Conservation (phyloP, 2,888 invertebrate species). For the Amblyjoppa fuscipennis region DNA sequence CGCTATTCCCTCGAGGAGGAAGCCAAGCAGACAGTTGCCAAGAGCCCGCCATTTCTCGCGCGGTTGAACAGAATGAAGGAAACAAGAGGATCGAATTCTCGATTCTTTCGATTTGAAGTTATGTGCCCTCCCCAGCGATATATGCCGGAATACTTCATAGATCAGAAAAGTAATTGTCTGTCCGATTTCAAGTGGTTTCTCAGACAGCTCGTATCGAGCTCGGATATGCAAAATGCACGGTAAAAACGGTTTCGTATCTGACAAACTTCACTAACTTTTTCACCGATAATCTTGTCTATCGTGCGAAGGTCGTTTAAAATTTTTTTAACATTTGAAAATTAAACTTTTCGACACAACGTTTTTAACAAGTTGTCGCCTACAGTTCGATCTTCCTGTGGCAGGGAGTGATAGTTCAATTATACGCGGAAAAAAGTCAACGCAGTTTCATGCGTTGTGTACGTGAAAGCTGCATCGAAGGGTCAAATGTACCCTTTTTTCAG, state of each 20-base stretch:
- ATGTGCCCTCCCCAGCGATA: background rate
- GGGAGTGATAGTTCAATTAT: background rate
- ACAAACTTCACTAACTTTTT: background rate
- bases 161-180: background rate
- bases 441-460: no score
- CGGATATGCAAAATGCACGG: background rate
- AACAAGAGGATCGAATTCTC: conserved; percentile 4
- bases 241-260: background rate
- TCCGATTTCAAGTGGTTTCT: background rate
- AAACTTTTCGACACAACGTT: background rate
- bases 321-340: background rate
- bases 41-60: conserved; percentile 39
- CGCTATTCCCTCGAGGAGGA: conserved; percentile 29
- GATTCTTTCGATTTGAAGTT: conserved; percentile 11
- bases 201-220: background rate
- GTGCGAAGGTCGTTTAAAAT: background rate
- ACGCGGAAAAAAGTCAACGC: background rate
- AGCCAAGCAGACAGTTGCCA: conserved; percentile 21
- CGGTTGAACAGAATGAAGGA: background rate
- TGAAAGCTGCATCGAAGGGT: background rate
- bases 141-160: background rate
- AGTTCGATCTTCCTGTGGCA: background rate
- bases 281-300: background rate
- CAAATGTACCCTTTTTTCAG: background rate
- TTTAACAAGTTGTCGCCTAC: background rate